Evolutionary conservation across 1,140 invertebrate genomes (phyloP).

Genomic region (Aphaenogaster floridana): DNA sequence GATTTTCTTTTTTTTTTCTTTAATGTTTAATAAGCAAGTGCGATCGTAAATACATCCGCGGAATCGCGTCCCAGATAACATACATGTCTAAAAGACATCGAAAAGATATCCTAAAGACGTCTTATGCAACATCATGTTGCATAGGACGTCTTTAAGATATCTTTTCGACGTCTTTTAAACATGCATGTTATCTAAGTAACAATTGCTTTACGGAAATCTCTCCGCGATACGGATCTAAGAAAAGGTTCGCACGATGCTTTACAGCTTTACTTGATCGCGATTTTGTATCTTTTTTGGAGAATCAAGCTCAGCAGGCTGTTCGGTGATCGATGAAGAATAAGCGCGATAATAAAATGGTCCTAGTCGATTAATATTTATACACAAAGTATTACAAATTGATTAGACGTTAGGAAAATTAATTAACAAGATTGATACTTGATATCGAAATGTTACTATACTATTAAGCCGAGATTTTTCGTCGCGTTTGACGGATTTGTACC

Average conservation of each 20-base stretch:
- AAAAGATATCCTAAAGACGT: too few relatives aligned
- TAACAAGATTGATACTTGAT: conserved; percentile 10
- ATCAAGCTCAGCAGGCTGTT: neutral
- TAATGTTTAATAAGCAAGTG: neutral
- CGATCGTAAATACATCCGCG: neutral
- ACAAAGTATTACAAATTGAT: conserved; percentile 24
- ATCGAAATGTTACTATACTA: neutral
- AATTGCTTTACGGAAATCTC: neutral
- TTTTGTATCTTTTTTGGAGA: neutral
- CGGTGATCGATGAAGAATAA: neutral
- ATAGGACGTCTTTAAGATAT: too few relatives aligned
- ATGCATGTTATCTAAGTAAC: neutral
- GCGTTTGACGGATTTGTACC: neutral
- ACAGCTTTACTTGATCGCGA: neutral
- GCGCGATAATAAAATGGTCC: conserved; percentile 11
- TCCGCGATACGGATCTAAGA: neutral
- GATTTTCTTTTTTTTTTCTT: neutral
- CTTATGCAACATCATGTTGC: too few relatives aligned
- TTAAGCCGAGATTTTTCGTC: conserved; percentile 26
- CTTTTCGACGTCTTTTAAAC: too few relatives aligned
- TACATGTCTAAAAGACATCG: too few relatives aligned
- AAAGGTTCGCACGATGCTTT: neutral
- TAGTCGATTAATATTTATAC: conserved; percentile 2
- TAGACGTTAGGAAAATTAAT: conserved; percentile 12
- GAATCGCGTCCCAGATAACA: neutral